Conservation (phyloP, 2,113 vertebrate species). For the Dendropsophus ebraccatus region DNA sequence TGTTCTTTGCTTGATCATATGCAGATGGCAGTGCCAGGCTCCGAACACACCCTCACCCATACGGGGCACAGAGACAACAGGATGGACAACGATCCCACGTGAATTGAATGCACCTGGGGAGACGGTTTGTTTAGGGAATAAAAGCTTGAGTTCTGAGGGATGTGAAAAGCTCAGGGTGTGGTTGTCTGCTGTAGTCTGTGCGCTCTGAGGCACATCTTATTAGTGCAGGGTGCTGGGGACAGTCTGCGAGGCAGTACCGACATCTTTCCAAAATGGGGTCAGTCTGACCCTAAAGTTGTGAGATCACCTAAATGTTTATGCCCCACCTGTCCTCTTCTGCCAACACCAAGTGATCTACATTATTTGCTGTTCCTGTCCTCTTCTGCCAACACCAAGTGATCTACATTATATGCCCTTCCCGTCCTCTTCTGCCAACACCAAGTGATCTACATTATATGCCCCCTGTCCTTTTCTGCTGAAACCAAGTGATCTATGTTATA, state of each 20-base stretch:
- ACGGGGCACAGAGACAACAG: not conserved
- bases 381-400: no score
- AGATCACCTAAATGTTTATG: not conserved
- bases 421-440: no score
- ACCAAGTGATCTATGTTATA: no score
- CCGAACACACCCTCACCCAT: not conserved
- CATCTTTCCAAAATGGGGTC: not conserved
- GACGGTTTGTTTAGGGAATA: slow-evolving; percentile 11
- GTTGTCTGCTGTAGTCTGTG: not conserved
- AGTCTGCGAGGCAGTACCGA: not conserved
- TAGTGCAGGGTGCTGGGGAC: not conserved
- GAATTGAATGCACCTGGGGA: slow-evolving; percentile 17
- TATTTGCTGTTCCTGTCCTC: no score
- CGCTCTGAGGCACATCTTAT: not conserved
- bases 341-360: no score
- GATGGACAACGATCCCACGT: not conserved
- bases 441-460: no score
- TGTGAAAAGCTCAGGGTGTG: slow-evolving; percentile 12
- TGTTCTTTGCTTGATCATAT: not conserved
- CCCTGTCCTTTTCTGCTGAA: no score
- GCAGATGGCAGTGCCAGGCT: slow-evolving; percentile 20
- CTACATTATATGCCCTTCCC: no score
- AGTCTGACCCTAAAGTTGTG: not conserved
- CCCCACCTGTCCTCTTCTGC: no score
- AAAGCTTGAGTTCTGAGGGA: not conserved